Conservation (phyloP, 2,888 invertebrate genomes). For the Criorhina ranunculi region DNA sequence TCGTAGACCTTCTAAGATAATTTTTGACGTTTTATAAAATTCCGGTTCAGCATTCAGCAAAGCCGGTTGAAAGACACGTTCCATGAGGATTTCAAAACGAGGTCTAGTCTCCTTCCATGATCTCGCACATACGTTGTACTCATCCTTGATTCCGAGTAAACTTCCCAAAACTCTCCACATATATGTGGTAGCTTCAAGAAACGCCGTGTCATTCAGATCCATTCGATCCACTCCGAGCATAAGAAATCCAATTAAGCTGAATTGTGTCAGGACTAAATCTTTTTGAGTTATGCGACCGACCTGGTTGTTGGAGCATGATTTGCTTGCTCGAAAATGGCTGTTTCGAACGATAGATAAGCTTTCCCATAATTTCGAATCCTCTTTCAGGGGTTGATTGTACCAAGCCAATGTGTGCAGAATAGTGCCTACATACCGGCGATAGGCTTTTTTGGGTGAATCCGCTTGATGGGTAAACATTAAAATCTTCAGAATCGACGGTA, state of each 20-base stretch:
- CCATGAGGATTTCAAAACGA: constrained; percentile 85
- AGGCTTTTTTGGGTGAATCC: constrained; percentile 87
- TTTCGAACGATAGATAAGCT: constrained; percentile 88
- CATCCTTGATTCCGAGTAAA: constrained; percentile 92
- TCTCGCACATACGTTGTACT: constrained; percentile 89
- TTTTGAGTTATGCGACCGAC: constrained; percentile 89
- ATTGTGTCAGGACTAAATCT: constrained; percentile 93
- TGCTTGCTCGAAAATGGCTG: constrained; percentile 88
- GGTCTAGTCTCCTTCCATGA: constrained; percentile 87
- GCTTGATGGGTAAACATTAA: constrained; percentile 90
- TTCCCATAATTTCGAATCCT: constrained; percentile 87
- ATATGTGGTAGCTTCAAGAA: constrained; percentile 91
- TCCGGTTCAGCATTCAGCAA: constrained; percentile 87
- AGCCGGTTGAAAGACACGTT: constrained; percentile 87
- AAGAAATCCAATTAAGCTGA: constrained; percentile 93
- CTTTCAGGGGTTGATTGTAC: constrained; percentile 85
- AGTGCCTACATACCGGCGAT: constrained; percentile 92
- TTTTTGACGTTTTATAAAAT: constrained; percentile 88
- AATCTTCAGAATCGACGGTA: constrained; percentile 90
- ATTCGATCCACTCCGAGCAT: constrained; percentile 87
- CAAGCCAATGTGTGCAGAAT: constrained; percentile 91
- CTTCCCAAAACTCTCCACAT: constrained; percentile 93
- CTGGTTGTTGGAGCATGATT: constrained; percentile 84
- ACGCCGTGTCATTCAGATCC: constrained; percentile 87
- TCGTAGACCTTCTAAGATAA: constrained; percentile 89